These are phyloP conservation scores for Muscicapa striata DNA, from an alignment of 2,797 vertebrate species.

Conservation along the genomic window DNA sequence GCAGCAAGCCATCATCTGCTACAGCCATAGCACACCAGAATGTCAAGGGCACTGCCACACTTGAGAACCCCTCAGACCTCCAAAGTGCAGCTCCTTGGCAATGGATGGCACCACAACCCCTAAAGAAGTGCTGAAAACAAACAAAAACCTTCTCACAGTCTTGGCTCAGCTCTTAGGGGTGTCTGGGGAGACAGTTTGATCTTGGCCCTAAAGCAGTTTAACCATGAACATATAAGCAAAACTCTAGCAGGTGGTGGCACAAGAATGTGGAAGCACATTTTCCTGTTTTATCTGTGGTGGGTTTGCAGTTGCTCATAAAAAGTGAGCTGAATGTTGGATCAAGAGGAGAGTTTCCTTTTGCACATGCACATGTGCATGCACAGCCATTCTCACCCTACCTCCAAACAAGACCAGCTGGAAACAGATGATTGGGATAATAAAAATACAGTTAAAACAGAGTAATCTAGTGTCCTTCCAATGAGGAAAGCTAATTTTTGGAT, in stretches of 20 bases:
- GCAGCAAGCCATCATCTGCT: not conserved
- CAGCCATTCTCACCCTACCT: not conserved
- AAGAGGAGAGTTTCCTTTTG: not conserved
- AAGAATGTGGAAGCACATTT: not conserved
- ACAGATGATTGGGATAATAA: not conserved
- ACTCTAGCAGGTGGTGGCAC: not conserved
- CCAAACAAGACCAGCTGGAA: not conserved
- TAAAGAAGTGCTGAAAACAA: not conserved
- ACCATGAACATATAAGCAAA: not conserved
- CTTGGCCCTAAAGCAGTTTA: not conserved
- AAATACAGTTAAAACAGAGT: not conserved
- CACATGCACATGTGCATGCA: not conserved
- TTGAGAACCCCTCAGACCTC: not conserved
- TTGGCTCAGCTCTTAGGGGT: fast-evolving
- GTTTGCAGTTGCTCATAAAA: not conserved
- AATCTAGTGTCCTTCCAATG: not conserved
- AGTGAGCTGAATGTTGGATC: not conserved
- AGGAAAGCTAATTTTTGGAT: not conserved
- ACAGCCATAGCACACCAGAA: not conserved
- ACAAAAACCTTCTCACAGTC: not conserved
- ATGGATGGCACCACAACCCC: not conserved
- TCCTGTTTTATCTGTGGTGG: not conserved
- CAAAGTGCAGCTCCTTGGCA: not conserved
- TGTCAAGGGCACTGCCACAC: not conserved
- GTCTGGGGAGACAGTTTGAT: not conserved